Evolutionary conservation across 2,888 invertebrate genomes (phyloP).

Genomic region (Lysandra bellargus): DNA sequence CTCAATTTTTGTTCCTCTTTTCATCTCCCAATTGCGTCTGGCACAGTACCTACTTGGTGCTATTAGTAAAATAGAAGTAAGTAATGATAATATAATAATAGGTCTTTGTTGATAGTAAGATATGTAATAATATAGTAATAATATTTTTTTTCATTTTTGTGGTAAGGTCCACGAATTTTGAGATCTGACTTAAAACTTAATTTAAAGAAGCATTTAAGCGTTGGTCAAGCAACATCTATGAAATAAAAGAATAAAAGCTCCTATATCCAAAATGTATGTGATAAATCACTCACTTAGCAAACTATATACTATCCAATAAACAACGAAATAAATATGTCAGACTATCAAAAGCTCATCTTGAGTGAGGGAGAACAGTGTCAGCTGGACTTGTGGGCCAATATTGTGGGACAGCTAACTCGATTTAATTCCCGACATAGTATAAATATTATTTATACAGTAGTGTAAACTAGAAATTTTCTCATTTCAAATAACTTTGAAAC

Average conservation of each 20-base stretch:
- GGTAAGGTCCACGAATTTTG: no score
- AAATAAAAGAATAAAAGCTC: neutral
- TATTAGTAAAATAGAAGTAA: no score
- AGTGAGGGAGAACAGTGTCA: neutral
- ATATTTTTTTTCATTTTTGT: no score
- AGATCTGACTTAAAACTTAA: no score
- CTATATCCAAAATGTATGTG: neutral
- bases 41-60: no score
- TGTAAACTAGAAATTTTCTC: neutral
- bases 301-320: neutral
- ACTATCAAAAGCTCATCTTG: neutral
- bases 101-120: no score
- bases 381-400: neutral
- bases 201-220: no score
- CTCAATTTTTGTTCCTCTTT: neutral
- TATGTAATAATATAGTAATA: no score
- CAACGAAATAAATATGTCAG: conserved; percentile 12
- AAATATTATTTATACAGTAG: neutral
- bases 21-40: no score
- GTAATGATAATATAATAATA: no score
- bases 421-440: neutral
- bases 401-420: neutral
- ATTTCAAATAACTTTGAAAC: neutral
- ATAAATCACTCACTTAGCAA: neutral
- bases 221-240: neutral